Percentiles rank a stretch among this genome's conserved stretches.
These are phyloP conservation scores for Drosophila aff. DNA, from an alignment of 1,140 invertebrate species.

Conservation along the genomic window DNA sequence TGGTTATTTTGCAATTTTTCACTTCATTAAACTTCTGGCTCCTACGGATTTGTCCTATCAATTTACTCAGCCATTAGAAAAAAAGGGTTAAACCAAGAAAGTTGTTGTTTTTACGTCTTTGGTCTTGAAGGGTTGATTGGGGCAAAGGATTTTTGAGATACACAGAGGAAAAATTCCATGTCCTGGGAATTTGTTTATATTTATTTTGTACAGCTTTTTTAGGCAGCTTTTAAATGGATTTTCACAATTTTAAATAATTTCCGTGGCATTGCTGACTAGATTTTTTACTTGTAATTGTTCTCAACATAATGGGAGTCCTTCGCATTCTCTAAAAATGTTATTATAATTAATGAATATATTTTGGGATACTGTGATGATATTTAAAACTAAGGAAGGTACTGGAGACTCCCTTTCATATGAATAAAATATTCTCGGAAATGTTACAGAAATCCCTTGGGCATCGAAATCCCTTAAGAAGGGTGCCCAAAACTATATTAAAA, in stretches of 20 bases:
- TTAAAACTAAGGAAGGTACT: neutral
- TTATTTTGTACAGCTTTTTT: neutral
- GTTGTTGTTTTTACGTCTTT: conserved; percentile 36
- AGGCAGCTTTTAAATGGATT: neutral
- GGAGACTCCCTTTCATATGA: neutral
- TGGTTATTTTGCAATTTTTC: conserved; percentile 82
- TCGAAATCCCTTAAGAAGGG: neutral
- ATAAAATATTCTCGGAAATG: neutral
- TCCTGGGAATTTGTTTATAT: neutral
- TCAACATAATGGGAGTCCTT: neutral
- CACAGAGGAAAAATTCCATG: neutral
- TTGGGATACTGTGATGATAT: neutral
- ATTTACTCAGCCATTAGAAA: conserved; percentile 57
- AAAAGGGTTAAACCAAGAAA: conserved; percentile 60
- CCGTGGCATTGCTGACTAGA: neutral
- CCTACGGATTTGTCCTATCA: conserved; percentile 76
- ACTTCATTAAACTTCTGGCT: conserved; percentile 76
- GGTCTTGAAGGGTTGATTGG: conserved; percentile 66
- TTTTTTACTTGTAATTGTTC: too few relatives aligned
- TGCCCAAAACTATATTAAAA: neutral
- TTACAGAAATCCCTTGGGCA: neutral
- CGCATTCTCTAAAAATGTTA: neutral
- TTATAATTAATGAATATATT: neutral
- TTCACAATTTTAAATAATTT: accelerated
- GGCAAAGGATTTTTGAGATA: conserved; percentile 17